Evolutionary conservation across 1,140 invertebrate genomes (phyloP).

Genomic region (Ostrea edulis): DNA sequence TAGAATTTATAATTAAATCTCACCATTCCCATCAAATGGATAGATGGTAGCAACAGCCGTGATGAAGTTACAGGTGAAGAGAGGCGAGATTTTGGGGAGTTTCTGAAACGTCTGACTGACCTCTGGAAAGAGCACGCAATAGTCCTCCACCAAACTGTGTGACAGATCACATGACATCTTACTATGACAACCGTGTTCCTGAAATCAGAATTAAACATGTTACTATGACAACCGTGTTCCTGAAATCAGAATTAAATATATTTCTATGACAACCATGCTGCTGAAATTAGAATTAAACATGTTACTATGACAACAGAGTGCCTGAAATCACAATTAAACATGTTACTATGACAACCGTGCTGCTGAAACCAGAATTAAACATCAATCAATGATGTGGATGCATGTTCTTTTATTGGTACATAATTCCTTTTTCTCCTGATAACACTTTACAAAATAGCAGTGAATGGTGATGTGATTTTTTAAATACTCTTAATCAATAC

Average conservation of each 20-base stretch:
- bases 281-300: not conserved
- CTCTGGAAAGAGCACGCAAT: conserved; percentile 72
- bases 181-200: conserved; percentile 73
- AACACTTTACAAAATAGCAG: no score
- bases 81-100: conserved; percentile 71
- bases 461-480: no score
- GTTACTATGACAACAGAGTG: not conserved
- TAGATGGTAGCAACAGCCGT: conserved; percentile 73
- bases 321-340: not conserved
- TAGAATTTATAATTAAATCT: not conserved
- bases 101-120: conserved; percentile 66
- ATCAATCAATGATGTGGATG: no score
- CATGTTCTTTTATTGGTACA: no score
- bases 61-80: conserved; percentile 76
- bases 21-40: conserved; percentile 64
- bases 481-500: no score
- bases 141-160: conserved; percentile 71
- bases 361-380: no score
- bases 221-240: conserved; percentile 66
- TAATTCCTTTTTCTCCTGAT: no score
- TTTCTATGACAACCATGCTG: not conserved
- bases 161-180: conserved; percentile 68
- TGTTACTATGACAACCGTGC: no score
- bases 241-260: conserved; percentile 40
- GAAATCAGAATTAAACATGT: not conserved